Base-by-base conservation (phyloP, 2,113 vertebrate species). In the Anguilla japonica region DNA sequence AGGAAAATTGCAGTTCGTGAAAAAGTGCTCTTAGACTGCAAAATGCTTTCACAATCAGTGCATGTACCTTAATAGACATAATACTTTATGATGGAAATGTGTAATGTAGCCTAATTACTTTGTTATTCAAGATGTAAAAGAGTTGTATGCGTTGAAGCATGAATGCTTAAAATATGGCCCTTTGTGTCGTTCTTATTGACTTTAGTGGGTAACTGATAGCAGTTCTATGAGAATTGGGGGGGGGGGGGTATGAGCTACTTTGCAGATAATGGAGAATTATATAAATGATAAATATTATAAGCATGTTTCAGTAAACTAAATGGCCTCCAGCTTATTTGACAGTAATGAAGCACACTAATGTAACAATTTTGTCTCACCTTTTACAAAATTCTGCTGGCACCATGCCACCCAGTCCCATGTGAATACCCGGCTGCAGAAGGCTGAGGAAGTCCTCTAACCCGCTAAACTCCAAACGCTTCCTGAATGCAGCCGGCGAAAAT, bases 401-500 rank as follows among this genome's bases (percentile, higher is more conserved):
- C 57, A 18, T 13, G 18, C 15, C 60, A 26, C 22, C 60, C 60
- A 67, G 60, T 67, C 22, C 60, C 7, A 2, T 67, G 18, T 6
- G 18, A 60, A 60, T 16, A 18, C 7, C 2, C 60, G 20, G 60
- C 60, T 67, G 57, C 57, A 60, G 14, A 2, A 67, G 4, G 60
- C 18, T 67, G 60, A 22, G 20, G 4, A 67, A 67, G 6, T 13
- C 34, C 71, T n/a, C n/a, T 34, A 29, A 46, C 40, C 41, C 41
- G 29, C 50, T 53, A 53, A 53, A 26, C 16, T 9, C 60, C 71
- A 11, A 0, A 20, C 56, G 15, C 26, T 57, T 83, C 71, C n/a
- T 84, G 83, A 87, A 80, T 87, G 40, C 39, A 15, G 67, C 63
- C 67, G 39, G 20, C 41, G 41, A 43, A 56, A 57, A 60, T 46